Percentiles rank a stretch among this genome's conserved stretches.
phyloP scores from a whole-genome alignment of 2,113 vertebrate genomes.

The Sapajus apella region DNA sequence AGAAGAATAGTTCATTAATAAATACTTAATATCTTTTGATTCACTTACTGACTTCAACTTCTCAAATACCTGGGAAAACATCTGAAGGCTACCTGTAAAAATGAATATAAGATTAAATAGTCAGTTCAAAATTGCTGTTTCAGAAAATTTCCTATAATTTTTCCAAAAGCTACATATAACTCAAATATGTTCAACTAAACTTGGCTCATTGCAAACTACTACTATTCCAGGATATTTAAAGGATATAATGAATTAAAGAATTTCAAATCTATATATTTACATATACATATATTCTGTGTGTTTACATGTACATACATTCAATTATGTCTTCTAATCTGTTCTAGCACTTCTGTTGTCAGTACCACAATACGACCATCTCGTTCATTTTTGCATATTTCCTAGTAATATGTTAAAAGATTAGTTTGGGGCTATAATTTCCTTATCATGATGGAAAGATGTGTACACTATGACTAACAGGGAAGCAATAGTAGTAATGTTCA shows the following conservation, averaged over 20 bases:
- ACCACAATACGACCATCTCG: not conserved
- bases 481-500: not conserved
- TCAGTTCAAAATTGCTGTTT: constrained; percentile 27
- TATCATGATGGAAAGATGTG: not conserved
- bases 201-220: not conserved
- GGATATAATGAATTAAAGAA: not conserved
- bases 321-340: not conserved
- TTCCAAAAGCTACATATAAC: not conserved
- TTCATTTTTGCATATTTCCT: not conserved
- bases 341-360: not conserved
- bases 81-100: not conserved
- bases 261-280: not conserved
- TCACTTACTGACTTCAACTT: not conserved
- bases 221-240: not conserved
- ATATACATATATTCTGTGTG: not conserved
- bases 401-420: not conserved
- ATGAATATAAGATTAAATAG: not conserved
- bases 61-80: not conserved
- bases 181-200: not conserved
- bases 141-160: not conserved
- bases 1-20: not conserved
- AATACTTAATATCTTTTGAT: not conserved
- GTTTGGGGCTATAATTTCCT: not conserved
- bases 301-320: not conserved
- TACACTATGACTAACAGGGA: not conserved